A percentile compares a stretch with the other conserved stretches of the same genome.
Conservation (phyloP, 2,113 vertebrate species). For the Eupsittula cactorum region DNA sequence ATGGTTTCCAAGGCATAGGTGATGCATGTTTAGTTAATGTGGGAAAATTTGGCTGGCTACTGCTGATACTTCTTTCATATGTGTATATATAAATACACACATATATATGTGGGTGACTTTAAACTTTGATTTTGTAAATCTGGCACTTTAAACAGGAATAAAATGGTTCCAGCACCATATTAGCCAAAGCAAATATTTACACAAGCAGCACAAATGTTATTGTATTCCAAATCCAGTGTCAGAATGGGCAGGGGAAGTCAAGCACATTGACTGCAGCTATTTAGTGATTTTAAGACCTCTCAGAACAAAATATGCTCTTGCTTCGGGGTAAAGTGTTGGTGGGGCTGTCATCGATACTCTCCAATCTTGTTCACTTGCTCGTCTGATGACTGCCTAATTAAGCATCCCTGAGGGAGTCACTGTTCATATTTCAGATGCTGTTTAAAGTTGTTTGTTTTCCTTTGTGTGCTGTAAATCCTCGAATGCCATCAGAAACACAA, state of each 20-base stretch:
- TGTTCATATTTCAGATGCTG: conserved; percentile 39
- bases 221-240: background rate
- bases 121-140: background rate
- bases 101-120: background rate
- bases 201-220: background rate
- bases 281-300: background rate
- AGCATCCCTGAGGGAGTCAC: conserved; percentile 24
- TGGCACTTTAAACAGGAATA: background rate
- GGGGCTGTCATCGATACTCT: background rate
- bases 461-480: conserved; percentile 50
- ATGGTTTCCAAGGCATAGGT: background rate
- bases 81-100: background rate
- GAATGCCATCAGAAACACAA: conserved; percentile 59
- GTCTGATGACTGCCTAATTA: conserved; percentile 33
- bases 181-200: conserved; percentile 50
- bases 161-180: background rate
- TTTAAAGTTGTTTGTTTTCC: conserved; percentile 63
- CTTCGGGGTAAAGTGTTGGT: background rate
- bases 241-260: background rate
- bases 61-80: background rate
- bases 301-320: background rate
- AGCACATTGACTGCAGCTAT: background rate
- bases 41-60: background rate
- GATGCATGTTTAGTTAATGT: background rate
- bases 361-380: conserved; percentile 10